Percentiles rank a stretch among this genome's conserved stretches.
Conservation (phyloP, 2,888 invertebrate genomes). For the Emmelina monodactyla region DNA sequence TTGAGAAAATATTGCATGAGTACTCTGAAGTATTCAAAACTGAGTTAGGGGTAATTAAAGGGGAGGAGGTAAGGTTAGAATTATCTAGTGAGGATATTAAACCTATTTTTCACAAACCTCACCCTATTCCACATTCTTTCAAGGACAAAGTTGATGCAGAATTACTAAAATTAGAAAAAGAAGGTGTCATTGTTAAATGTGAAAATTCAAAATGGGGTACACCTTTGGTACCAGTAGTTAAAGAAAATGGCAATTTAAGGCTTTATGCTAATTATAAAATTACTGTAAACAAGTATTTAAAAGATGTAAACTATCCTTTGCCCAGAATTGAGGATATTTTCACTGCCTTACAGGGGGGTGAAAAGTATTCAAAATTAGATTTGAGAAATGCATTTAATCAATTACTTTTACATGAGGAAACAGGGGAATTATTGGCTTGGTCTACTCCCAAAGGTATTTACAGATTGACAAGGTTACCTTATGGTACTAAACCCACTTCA, state of each 20-base stretch:
- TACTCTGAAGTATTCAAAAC: background rate
- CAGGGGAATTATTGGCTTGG: slow-evolving; percentile 4
- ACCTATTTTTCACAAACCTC: slow-evolving; percentile 6
- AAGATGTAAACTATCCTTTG: slow-evolving; percentile 6
- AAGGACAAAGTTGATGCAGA: slow-evolving; percentile 3
- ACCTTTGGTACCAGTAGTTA: slow-evolving; percentile 6
- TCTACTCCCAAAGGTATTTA: slow-evolving; percentile 5
- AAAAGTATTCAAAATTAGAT: slow-evolving; percentile 6
- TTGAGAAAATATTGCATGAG: background rate
- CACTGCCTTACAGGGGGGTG: slow-evolving; percentile 5
- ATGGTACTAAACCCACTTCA: slow-evolving; percentile 4
- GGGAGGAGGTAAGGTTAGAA: background rate
- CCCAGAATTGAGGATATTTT: slow-evolving; percentile 9
- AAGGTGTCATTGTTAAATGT: slow-evolving; percentile 2
- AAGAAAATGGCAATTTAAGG: slow-evolving; percentile 4
- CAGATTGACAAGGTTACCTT: slow-evolving; percentile 4
- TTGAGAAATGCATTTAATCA: slow-evolving; percentile 9
- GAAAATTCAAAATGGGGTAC: slow-evolving; percentile 5
- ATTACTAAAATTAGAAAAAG: slow-evolving; percentile 2
- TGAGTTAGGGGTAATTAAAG: slow-evolving; percentile 1
- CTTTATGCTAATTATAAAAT: slow-evolving; percentile 7
- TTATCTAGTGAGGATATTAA: background rate
- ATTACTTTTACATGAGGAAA: slow-evolving; percentile 2
- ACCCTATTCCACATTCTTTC: slow-evolving; percentile 2
- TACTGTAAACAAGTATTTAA: slow-evolving; percentile 6